Evolutionary conservation across 2,888 invertebrate species (phyloP), one percentile per base, ranked within the genome.

Genomic region (Cryptophagus acutangulus): DNA sequence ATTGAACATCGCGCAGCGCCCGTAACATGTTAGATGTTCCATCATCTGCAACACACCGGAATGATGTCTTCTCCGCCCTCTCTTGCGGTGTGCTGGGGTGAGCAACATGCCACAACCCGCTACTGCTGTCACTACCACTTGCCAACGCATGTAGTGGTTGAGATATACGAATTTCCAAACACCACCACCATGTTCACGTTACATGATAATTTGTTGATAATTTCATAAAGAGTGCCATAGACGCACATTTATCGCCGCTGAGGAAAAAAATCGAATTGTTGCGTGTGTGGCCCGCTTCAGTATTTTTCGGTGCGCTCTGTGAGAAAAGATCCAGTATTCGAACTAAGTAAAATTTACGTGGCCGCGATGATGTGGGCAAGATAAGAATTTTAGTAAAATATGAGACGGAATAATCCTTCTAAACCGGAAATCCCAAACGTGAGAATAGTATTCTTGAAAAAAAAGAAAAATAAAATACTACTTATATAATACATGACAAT

Each of bases 41-140:
- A 58, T 59, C 58, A 59, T 58, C 50, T 53, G 53, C 57, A 56
- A 58, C 57, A 57, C 48, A 48, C 50, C 48, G 51, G 43, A 55
- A 49, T 54, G 56, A 55, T 57, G 60, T 59, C 58, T 56, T 51
- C 55, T 51, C 55, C 57, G 54, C 58, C 58, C 55, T 46, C 40
- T 44, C 49, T 50, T 51, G 54, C 26, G 53, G 49, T 51, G 55
- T 46, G 42, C 40, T 41, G 53, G 55, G 53, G 54, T 55, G 58
- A 50, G 55, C 51, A 46, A 58, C 59, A 58, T 49, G 58, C 61
- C 59, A 51, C 57, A 57, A 8, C 54, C 55, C 53, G 50, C 51
- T 54, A 49, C 42, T 52, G 52, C 58, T 61, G 61, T 61, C 61
- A 61, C 50, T 48, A 46, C 50, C 61, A 61, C 57, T 58, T 56